Percentiles rank a stretch among this genome's conserved stretches.
Evolutionary conservation across 2,797 vertebrate genomes (phyloP).

Genomic region (Cottoperca gobio): DNA sequence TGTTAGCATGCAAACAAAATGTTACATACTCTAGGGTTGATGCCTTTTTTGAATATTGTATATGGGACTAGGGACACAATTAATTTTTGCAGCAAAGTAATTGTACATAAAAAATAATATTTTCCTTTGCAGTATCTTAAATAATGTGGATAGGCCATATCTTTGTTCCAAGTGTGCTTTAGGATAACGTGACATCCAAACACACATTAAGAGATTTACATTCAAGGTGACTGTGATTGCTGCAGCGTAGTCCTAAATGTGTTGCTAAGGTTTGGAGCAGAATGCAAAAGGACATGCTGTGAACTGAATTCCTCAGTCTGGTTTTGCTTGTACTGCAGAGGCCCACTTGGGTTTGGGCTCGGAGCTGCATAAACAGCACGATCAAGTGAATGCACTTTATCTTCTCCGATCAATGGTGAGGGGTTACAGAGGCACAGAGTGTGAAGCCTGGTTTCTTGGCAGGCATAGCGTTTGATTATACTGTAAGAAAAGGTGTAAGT

Average conservation of each 20-base stretch:
- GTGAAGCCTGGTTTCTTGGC: constrained; percentile 19
- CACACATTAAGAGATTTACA: constrained; percentile 22
- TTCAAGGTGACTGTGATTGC: constrained; percentile 53
- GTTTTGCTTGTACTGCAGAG: constrained; percentile 59
- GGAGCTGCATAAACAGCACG: constrained; percentile 16
- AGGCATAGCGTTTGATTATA: neutral
- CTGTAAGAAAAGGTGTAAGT: neutral
- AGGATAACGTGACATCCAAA: constrained; percentile 33
- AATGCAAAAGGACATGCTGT: constrained; percentile 51
- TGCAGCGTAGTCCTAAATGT: constrained; percentile 22
- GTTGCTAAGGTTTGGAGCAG: constrained; percentile 38
- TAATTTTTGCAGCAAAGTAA: neutral
- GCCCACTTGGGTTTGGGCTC: constrained; percentile 51
- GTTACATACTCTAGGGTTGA: neutral
- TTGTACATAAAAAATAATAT: neutral
- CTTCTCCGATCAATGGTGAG: constrained; percentile 45
- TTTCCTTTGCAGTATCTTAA: constrained; percentile 17
- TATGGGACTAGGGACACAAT: neutral
- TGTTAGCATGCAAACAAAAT: constrained; percentile 9
- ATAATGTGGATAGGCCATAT: constrained; percentile 34
- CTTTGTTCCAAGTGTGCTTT: constrained; percentile 5
- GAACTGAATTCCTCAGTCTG: constrained; percentile 60
- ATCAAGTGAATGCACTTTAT: constrained; percentile 56
- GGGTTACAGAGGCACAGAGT: constrained; percentile 37
- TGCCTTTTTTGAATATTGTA: neutral